Conservation (phyloP, 2,797 vertebrate genomes). For the Florisuga fusca region DNA sequence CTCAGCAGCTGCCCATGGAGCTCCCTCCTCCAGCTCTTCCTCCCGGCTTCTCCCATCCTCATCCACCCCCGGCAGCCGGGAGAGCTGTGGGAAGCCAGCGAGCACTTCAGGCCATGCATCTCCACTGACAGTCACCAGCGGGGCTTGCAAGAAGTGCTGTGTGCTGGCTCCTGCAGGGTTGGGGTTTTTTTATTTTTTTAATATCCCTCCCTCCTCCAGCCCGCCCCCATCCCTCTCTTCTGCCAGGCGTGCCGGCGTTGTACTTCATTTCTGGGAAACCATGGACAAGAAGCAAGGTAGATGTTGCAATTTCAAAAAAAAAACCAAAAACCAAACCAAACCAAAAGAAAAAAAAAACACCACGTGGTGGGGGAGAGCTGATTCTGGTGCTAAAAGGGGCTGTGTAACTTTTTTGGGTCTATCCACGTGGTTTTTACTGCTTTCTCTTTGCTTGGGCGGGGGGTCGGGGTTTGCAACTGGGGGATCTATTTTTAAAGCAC, state of each 20-base stretch:
- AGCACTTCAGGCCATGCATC: background rate
- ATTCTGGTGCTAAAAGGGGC: background rate
- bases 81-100: background rate
- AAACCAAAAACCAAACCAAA: too few relatives aligned
- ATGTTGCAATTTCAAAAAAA: conserved; percentile 64
- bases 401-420: background rate
- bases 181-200: too few relatives aligned
- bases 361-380: conserved; percentile 23
- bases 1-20: conserved; percentile 36
- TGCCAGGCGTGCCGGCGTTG: conserved; percentile 22
- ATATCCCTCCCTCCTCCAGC: background rate
- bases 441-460: background rate
- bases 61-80: rapidly evolving
- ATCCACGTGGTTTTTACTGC: background rate
- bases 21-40: background rate
- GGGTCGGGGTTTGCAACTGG: background rate
- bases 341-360: too few relatives aligned
- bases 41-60: background rate
- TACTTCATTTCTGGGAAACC: conserved; percentile 74
- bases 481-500: background rate
- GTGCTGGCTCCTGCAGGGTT: background rate
- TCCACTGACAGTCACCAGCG: background rate
- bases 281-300: conserved; percentile 80
- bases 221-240: background rate
- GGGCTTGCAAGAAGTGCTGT: background rate